Base-by-base conservation (phyloP, 2,113 vertebrate species). In the Oceanites oceanicus region DNA sequence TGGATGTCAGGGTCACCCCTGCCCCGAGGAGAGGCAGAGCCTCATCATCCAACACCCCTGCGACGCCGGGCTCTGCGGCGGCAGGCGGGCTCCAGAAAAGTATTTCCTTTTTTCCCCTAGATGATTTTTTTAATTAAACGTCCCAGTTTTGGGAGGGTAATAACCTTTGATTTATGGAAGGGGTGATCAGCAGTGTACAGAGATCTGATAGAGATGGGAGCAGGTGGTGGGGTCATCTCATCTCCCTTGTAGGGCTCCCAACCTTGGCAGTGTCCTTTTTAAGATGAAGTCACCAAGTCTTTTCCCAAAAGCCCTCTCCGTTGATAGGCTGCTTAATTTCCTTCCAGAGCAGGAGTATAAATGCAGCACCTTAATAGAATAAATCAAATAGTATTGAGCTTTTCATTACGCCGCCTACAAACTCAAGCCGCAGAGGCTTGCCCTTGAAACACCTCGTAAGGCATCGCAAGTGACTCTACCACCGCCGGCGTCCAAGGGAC, bases 371-470 rank as follows among this genome's bases (percentile, higher is more conserved):
- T 47, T 62, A 45, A 56, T 14, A 45, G 36, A 83, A 83, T 79
- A 87, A 75, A 90, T 79, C 77, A 62, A 34, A 55, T 10, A 32
- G 8, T 16, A 79, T 42, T 6, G 86, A 92, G 65, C 81, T 87
- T 80, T 71, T 83, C 81, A 56, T 90, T 50, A 45, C 8, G 4
- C 80, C 2, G 2, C 83, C 71, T 74, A 15, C 71, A 49, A 78
- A 45, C 67, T 44, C 76, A 19, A 63, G 50, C 71, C 21, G 6
- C 79, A 4, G 44, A 86, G 76, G 27, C 44, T 44, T 94, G 92
- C 58, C 92, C 90, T 94, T 92, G 95, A 94, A 90, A 83, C 62
- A 65, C 45, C 62, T 94, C 73, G 15, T 22, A 38, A 65, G 42
- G 70, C 58, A 45, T 34, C 27, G 2, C 58, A 15, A 49, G 77